These are phyloP conservation scores for Trilocha varians DNA, from an alignment of 2,888 invertebrate species.

Conservation along the genomic window DNA sequence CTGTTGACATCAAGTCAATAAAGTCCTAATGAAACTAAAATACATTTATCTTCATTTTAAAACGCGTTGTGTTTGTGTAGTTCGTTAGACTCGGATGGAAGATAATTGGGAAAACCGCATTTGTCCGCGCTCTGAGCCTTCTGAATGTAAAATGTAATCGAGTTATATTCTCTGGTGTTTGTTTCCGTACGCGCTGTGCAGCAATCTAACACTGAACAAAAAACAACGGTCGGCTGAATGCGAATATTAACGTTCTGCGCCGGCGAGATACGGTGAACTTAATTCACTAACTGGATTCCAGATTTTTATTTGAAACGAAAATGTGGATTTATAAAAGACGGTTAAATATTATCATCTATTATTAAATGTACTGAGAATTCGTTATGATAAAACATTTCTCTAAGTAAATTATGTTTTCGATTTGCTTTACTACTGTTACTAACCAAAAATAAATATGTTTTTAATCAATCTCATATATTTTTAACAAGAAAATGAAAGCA, in stretches of 20 bases:
- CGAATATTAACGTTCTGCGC: background rate
- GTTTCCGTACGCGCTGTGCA: conserved; percentile 11
- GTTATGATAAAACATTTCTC: too few relatives aligned
- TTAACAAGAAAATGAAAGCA: too few relatives aligned
- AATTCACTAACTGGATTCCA: background rate
- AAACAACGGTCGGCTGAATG: conserved; percentile 3
- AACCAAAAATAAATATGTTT: too few relatives aligned
- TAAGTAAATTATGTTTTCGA: too few relatives aligned
- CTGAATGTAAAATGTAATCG: conserved; percentile 58
- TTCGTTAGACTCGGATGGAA: conserved; percentile 48
- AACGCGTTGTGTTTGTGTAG: conserved; percentile 17
- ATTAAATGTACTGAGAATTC: too few relatives aligned
- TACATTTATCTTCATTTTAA: background rate
- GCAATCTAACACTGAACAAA: conserved; percentile 11
- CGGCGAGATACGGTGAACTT: background rate
- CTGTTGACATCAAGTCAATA: background rate
- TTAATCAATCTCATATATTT: too few relatives aligned
- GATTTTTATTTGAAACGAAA: too few relatives aligned
- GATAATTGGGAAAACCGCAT: conserved; percentile 64
- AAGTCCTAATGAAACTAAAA: conserved; percentile 11
- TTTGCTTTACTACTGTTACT: too few relatives aligned
- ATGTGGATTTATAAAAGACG: too few relatives aligned
- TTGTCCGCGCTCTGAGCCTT: conserved; percentile 46
- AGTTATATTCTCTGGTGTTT: conserved; percentile 42
- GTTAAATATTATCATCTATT: too few relatives aligned